phyloP scores from a whole-genome alignment of 2,113 vertebrate genomes.

The Salminus brasiliensis region DNA sequence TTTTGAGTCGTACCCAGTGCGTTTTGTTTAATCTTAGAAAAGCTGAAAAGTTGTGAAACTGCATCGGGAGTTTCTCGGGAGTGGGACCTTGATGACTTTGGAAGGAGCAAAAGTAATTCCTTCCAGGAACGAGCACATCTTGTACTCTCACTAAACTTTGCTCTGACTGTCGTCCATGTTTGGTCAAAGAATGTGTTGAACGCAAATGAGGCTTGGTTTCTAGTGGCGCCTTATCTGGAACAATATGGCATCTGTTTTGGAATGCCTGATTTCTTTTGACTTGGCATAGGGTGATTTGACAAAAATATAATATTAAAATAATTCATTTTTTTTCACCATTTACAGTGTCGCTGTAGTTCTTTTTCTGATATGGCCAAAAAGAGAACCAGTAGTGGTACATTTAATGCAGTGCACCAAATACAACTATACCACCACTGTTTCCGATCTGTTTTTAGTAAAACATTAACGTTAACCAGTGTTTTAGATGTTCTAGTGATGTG shows the following conservation, averaged over 20 bases:
- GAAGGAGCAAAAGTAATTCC: constrained; percentile 36
- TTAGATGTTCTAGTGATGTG: too few relatives aligned
- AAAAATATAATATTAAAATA: too few relatives aligned
- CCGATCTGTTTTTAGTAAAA: too few relatives aligned
- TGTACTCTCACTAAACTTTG: background rate
- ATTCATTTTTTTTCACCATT: too few relatives aligned
- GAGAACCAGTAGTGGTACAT: too few relatives aligned
- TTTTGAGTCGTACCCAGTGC: background rate
- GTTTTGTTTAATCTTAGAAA: constrained; percentile 1
- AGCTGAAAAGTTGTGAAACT: background rate
- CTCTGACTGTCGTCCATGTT: constrained; percentile 40
- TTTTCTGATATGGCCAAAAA: too few relatives aligned
- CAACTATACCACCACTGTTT: too few relatives aligned
- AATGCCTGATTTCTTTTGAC: background rate
- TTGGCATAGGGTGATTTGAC: background rate
- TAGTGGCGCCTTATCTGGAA: constrained; percentile 7
- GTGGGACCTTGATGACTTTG: constrained; percentile 17
- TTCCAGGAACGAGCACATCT: constrained; percentile 11
- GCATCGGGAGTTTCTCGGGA: constrained; percentile 9
- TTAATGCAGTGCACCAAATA: too few relatives aligned
- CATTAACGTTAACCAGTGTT: too few relatives aligned
- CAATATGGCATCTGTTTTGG: background rate
- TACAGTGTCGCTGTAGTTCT: too few relatives aligned
- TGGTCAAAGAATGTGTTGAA: constrained; percentile 49
- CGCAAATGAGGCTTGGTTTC: constrained; percentile 34